Evolutionary conservation across 2,888 invertebrate species (phyloP).

Genomic region (Monopis laevigella): DNA sequence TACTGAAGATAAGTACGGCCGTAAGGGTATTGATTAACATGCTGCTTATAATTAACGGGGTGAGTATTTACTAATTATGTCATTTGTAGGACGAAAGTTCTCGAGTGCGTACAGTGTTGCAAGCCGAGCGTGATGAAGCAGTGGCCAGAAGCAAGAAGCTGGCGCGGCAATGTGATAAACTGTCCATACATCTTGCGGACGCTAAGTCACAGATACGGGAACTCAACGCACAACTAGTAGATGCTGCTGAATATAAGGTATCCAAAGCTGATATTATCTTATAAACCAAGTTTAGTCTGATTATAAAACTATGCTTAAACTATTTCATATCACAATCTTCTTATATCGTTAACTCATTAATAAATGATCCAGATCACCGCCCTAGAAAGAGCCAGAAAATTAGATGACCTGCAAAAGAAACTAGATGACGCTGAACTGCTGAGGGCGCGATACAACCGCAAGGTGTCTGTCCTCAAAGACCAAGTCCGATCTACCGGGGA

Average conservation of each 20-base stretch:
- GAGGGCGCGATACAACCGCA: constrained; percentile 77
- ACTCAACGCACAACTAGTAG: constrained; percentile 84
- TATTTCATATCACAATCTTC: too few species aligned
- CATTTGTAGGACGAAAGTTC: constrained; percentile 54
- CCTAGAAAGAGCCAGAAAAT: constrained; percentile 82
- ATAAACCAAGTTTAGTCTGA: too few species aligned
- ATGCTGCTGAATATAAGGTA: constrained; percentile 89
- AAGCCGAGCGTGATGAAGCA: constrained; percentile 76
- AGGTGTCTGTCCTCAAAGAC: constrained; percentile 76
- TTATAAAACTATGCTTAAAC: too few species aligned
- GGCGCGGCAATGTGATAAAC: constrained; percentile 83
- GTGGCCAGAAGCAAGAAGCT: constrained; percentile 78
- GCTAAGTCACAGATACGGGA: constrained; percentile 84
- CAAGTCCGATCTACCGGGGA: constrained; percentile 74
- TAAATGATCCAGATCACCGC: constrained; percentile 89
- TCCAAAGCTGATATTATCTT: too few species aligned
- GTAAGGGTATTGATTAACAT: too few species aligned
- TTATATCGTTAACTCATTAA: too few species aligned
- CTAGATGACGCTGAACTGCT: constrained; percentile 83
- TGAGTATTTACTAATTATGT: too few species aligned
- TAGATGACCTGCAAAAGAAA: constrained; percentile 84
- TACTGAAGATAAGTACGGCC: too few species aligned
- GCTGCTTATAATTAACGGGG: too few species aligned
- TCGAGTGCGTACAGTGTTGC: constrained; percentile 54
- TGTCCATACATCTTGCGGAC: constrained; percentile 82